Evolutionary conservation across 1,140 invertebrate species (phyloP).

Genomic region (Hirudo medicinalis): DNA sequence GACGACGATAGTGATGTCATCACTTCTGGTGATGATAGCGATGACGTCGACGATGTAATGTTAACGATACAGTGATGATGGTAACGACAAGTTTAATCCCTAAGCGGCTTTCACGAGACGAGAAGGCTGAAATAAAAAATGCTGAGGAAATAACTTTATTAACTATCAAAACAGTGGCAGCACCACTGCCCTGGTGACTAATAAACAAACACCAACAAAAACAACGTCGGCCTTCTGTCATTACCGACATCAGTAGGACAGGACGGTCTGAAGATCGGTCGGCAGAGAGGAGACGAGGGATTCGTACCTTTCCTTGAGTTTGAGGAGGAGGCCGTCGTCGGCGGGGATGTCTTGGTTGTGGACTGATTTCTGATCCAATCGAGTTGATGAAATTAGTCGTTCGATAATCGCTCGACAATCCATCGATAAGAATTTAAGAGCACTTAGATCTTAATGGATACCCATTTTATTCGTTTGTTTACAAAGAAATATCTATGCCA

Average conservation of each 20-base stretch:
- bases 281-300: conserved; percentile 70
- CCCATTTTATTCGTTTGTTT: too few species aligned
- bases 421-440: neutral
- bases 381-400: neutral
- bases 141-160: too few species aligned
- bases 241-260: conserved; percentile 35
- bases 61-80: neutral
- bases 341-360: conserved; percentile 52
- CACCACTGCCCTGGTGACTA: too few species aligned
- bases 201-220: too few species aligned
- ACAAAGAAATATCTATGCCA: neutral
- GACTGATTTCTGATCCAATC: conserved; percentile 48
- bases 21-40: neutral
- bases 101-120: too few species aligned
- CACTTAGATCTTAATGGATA: conserved; percentile 9
- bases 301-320: conserved; percentile 62
- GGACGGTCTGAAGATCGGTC: conserved; percentile 73
- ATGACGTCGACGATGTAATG: neutral
- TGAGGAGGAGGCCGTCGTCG: conserved; percentile 54
- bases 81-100: neutral
- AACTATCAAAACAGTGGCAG: too few species aligned
- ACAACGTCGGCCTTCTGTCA: too few species aligned
- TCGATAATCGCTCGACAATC: neutral
- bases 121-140: too few species aligned
- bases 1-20: neutral